Percentiles rank a stretch among this genome's conserved stretches.
Conservation (phyloP, 2,113 vertebrate genomes). For the Aspidoscelis tigris region DNA sequence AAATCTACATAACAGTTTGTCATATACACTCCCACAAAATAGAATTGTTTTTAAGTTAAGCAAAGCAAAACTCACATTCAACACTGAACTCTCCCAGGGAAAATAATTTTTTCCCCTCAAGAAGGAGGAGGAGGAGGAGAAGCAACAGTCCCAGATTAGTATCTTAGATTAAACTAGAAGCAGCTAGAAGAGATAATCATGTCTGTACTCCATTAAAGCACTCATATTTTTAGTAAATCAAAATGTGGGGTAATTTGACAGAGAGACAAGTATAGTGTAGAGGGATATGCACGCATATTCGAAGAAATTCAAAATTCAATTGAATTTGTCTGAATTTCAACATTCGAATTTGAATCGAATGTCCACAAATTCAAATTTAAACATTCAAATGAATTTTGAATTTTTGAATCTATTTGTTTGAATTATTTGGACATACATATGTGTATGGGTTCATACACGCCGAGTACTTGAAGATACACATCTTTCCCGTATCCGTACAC, state of each 20-base stretch:
- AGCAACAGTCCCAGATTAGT: slow-evolving; percentile 28
- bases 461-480: too few relatives aligned
- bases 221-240: slow-evolving; percentile 30
- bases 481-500: too few relatives aligned
- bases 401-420: too few relatives aligned
- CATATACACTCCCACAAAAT: slow-evolving; percentile 65
- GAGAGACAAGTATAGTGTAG: not conserved
- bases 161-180: slow-evolving; percentile 63
- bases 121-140: not conserved
- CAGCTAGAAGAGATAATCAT: slow-evolving; percentile 35
- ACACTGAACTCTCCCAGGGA: not conserved
- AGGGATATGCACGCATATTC: too few relatives aligned
- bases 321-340: too few relatives aligned
- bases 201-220: not conserved
- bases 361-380: too few relatives aligned
- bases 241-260: slow-evolving; percentile 34
- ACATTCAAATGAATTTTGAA: too few relatives aligned
- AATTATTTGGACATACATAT: too few relatives aligned
- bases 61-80: slow-evolving; percentile 42
- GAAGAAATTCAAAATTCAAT: too few relatives aligned
- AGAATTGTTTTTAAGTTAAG: slow-evolving; percentile 65
- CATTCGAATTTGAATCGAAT: too few relatives aligned
- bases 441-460: too few relatives aligned
- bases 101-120: slow-evolving; percentile 35
- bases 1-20: slow-evolving; percentile 69